Evolutionary conservation across 2,797 vertebrate species (phyloP).

Genomic region (Sebastolobus altivelis): DNA sequence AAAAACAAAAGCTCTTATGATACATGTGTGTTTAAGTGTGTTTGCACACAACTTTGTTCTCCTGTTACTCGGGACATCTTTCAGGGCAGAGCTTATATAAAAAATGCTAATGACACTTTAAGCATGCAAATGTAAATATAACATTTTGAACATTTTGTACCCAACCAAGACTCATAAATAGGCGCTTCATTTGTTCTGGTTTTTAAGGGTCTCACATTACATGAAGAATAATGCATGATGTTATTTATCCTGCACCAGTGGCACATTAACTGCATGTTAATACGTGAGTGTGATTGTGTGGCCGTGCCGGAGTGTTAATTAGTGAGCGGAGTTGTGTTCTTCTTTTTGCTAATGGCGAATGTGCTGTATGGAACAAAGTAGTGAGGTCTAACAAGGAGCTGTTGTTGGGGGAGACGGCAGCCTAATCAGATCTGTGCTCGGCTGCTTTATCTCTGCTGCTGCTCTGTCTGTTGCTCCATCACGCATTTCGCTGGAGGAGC

Average conservation of each 20-base stretch:
- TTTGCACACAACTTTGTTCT: constrained; percentile 47
- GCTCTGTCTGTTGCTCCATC: constrained; percentile 72
- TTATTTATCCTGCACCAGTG: constrained; percentile 67
- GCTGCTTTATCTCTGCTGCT: constrained; percentile 67
- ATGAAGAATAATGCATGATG: constrained; percentile 57
- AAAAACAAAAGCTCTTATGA: constrained; percentile 2
- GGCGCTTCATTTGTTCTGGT: constrained; percentile 65
- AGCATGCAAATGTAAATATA: constrained; percentile 62
- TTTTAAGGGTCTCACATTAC: constrained; percentile 54
- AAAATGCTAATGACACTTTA: constrained; percentile 70
- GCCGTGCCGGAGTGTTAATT: constrained; percentile 64
- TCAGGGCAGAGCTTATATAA: constrained; percentile 60
- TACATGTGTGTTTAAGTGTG: constrained; percentile 20
- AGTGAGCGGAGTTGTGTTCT: constrained; percentile 50
- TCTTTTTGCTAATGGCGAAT: constrained; percentile 64
- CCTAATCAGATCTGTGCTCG: constrained; percentile 75
- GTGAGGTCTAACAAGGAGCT: constrained; percentile 71
- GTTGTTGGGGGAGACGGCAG: constrained; percentile 58
- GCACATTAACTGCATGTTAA: constrained; percentile 66
- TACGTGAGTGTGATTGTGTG: constrained; percentile 52
- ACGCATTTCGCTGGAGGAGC: constrained; percentile 65
- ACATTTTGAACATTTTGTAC: constrained; percentile 64
- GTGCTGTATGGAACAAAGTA: constrained; percentile 64
- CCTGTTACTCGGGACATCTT: constrained; percentile 39
- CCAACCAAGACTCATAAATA: constrained; percentile 44